Percentiles rank a stretch among this genome's conserved stretches.
Evolutionary conservation across 2,888 invertebrate species (phyloP).

Genomic region (Chloromyia formosa): DNA sequence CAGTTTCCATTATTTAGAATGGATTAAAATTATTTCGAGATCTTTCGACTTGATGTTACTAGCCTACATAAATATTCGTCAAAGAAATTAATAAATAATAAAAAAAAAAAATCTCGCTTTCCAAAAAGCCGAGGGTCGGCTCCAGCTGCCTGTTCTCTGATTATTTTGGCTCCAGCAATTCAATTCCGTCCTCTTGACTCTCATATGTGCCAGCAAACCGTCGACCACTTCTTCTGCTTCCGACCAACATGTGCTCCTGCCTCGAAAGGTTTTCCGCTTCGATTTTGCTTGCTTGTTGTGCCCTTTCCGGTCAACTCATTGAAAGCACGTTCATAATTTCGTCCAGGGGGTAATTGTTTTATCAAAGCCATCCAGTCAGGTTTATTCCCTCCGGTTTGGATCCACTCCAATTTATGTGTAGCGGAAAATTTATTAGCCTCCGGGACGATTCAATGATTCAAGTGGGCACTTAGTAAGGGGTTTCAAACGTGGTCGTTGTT

Average conservation of each 20-base stretch:
- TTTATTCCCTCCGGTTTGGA: slow-evolving; percentile 14
- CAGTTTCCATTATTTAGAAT: too few species aligned
- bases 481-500: background rate
- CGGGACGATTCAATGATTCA: slow-evolving; percentile 1
- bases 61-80: too few species aligned
- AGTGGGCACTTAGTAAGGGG: slow-evolving; percentile 27
- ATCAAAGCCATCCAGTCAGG: background rate
- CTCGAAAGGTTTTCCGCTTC: background rate
- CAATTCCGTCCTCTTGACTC: too few species aligned
- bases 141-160: too few species aligned
- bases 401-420: slow-evolving; percentile 12
- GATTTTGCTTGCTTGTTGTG: background rate
- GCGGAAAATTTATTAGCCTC: slow-evolving; percentile 19
- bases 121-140: too few species aligned
- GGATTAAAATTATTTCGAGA: too few species aligned
- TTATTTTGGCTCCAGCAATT: too few species aligned
- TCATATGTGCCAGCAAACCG: too few species aligned
- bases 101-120: too few species aligned
- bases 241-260: background rate
- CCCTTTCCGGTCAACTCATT: background rate
- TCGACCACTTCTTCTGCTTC: too few species aligned
- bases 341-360: slow-evolving; percentile 32
- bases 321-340: slow-evolving; percentile 2
- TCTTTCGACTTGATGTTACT: too few species aligned
- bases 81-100: too few species aligned